A percentile compares a stretch with the other conserved stretches of the same genome.
Conservation (phyloP, 2,797 vertebrate genomes). For the Borostomias antarcticus region DNA sequence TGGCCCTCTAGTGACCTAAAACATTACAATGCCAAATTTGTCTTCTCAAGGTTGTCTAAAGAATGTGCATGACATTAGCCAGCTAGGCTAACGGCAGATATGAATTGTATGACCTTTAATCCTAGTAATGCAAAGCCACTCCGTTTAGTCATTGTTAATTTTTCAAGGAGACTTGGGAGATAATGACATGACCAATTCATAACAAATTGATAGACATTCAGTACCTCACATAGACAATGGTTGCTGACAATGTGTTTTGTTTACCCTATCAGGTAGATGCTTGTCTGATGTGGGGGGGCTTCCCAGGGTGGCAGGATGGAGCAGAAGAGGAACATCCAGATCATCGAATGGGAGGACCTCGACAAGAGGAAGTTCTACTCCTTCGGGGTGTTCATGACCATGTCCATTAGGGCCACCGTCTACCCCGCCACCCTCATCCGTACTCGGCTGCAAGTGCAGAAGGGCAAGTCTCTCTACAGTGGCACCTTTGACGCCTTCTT, state of each 20-base stretch:
- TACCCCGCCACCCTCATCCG: constrained; percentile 97
- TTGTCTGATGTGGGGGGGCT: constrained; percentile 59
- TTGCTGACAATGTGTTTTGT: constrained; percentile 3
- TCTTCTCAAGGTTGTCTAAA: too few relatives aligned
- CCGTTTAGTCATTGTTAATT: not conserved
- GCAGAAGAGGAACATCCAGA: constrained; percentile 92
- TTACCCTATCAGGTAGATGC: constrained; percentile 37
- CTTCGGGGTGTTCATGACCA: constrained; percentile 93
- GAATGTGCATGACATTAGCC: too few relatives aligned
- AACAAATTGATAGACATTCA: not conserved
- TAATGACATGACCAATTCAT: not conserved
- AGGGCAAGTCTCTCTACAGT: constrained; percentile 88
- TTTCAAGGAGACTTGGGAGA: constrained; percentile 3
- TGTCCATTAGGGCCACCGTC: constrained; percentile 93
- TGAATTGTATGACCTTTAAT: constrained; percentile 45
- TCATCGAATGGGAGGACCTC: constrained; percentile 98
- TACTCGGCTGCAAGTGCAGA: constrained; percentile 93
- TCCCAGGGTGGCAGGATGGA: constrained; percentile 57
- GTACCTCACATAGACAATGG: not conserved
- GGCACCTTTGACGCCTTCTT: constrained; percentile 93
- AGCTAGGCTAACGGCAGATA: too few relatives aligned
- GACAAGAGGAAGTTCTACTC: constrained; percentile 98
- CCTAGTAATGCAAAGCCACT: not conserved
- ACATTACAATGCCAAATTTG: too few relatives aligned
- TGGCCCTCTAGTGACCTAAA: too few relatives aligned